These are phyloP conservation scores for Xiphias gladius DNA, from an alignment of 2,113 vertebrate species.

Conservation along the genomic window DNA sequence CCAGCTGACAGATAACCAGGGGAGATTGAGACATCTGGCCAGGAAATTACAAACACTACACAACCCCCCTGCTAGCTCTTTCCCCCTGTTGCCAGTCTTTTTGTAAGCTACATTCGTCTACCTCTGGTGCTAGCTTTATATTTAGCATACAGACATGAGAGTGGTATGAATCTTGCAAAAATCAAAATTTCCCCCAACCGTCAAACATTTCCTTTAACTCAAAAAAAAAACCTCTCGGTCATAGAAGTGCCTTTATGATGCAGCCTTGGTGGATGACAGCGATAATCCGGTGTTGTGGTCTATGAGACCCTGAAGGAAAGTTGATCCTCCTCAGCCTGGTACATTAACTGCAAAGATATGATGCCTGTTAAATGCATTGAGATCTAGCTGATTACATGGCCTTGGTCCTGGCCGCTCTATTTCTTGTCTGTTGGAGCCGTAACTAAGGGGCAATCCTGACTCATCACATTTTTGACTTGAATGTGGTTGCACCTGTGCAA, in stretches of 20 bases:
- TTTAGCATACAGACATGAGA: neutral
- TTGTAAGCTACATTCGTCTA: neutral
- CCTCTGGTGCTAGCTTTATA: neutral
- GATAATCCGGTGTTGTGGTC: neutral
- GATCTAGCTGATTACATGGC: neutral
- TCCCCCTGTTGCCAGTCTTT: neutral
- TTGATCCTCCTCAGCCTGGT: neutral
- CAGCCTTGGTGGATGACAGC: neutral
- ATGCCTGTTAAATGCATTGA: neutral
- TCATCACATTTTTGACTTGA: slow-evolving; percentile 73
- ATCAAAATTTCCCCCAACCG: too few species aligned
- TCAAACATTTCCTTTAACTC: too few species aligned
- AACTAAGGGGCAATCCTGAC: slow-evolving; percentile 65
- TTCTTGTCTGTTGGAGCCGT: slow-evolving; percentile 61
- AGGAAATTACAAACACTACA: neutral
- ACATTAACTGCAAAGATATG: slow-evolving; percentile 1
- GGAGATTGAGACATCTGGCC: too few species aligned
- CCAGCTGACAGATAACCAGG: neutral
- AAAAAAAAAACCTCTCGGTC: neutral
- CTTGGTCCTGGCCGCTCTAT: neutral
- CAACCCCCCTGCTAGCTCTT: neutral
- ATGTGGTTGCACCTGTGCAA: slow-evolving; percentile 68
- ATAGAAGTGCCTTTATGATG: neutral
- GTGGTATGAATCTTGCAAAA: too few species aligned
- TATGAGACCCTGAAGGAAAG: neutral